Base-by-base conservation (phyloP, 2,797 vertebrate species). In the Oreonectes daqikongensis region DNA sequence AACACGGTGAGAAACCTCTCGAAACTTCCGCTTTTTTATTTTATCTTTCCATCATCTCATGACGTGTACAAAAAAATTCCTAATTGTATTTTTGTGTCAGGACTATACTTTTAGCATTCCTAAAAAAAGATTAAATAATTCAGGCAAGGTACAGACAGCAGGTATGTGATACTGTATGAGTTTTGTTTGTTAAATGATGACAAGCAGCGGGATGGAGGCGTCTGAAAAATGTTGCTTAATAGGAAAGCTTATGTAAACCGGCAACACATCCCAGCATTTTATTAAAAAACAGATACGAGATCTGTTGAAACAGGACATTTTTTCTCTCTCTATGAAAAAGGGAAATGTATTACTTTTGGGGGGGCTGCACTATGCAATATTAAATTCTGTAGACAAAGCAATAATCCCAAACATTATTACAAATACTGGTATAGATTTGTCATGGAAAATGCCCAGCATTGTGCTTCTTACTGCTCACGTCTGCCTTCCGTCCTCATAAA, bases 401-500 rank as follows among this genome's bases (percentile, higher is more conserved):
- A 82, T 26, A 75, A 79, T 32, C 57, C 24, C 6, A 9, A 55
- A 55, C 52, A 9, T 55, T 24, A 55, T 55, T 55, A 55, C 22
- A 55, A 26, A 26, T 24, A 14, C 52, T 55, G 22, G 10, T 35
- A 10, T 10, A 26, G 12, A 15, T 32, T n/a, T 60, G 26, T 32
- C 15, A 60, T 30, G 26, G n/a, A 2, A 60, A 60, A 60, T 32
- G 3, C 28, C 1, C 2, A 6, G 57, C 15, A 60, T 32, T 32
- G 2, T 60, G 5, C 26, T 30, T 1, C 3, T 30, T 40, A 75
- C 50, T n/a, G n/a, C n/a, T 63, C 73, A 61, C 69, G 75, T 42
- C 32, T 73, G 72, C 83, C 75, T 77, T 72, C 14, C 35, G 59
- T 32, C 74, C 55, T 22, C 79, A 69, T 60, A 42, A 46, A 78